Base-by-base conservation (phyloP, 1,140 invertebrate species). In the Frieseomelitta varia region DNA sequence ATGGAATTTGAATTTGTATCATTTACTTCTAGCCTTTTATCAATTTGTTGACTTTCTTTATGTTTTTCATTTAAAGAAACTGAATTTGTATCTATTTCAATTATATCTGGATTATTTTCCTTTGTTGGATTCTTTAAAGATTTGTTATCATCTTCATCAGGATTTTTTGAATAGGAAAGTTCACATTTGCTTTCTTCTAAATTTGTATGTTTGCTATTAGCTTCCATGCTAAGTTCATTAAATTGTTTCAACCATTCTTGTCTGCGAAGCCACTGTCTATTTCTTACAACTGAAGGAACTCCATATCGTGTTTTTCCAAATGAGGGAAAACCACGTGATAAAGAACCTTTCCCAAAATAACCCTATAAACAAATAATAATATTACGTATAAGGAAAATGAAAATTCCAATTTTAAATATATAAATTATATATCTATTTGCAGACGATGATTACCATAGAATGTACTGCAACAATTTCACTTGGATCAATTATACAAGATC, bases 331-430 rank as follows among this genome's bases (percentile, higher is more conserved):
- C 96, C 96, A 65, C 96, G 94, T 1, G 96, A 97, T 19, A 95
- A 91, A 56, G 96, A 96, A 55, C 97, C 97, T 95, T 97, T 97
- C 2, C 97, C 97, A 95, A 97, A 97, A 92, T 95, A 97, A 17
- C 97, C 97, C 94, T 95, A 30, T 30, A 68, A 30, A 87, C 86
- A 85, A 68, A 78, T 81, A 85, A 79, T 80, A 85, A 71, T 73
- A 76, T 80, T 67, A 84, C 51, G 53, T 53, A 63, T 56, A 81
- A 19, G 55, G 74, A 3, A 56, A 77, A 27, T 81, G 10, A 24
- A 67, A 71, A 71, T 53, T 27, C 56, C n/a, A 27, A 68, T 61
- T 3, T 34, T 39, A 27, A n/a, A 69, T 30, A 27, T 71, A 72
- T 61, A 73, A 24, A 27, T 47, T 47, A 47, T 47, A 47, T 65